These are phyloP conservation scores for Prionchulus punctatus DNA, from an alignment of 2,888 invertebrate genomes.

Conservation along the genomic window DNA sequence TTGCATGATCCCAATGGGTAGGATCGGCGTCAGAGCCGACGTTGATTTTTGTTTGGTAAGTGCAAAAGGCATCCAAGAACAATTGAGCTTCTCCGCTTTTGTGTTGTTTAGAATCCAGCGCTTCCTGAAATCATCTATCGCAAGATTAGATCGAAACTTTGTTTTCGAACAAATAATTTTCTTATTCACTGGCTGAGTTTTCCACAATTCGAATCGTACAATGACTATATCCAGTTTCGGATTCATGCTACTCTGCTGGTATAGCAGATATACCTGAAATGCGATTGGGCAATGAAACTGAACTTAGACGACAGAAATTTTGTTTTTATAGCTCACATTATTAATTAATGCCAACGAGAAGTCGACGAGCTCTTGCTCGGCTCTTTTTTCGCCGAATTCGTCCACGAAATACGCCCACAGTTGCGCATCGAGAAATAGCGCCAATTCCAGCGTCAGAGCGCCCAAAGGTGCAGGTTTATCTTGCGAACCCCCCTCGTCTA, in stretches of 20 bases:
- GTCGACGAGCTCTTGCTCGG: conserved; percentile 28
- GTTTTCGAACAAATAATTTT: neutral
- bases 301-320: neutral
- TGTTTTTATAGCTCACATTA: conserved; percentile 18
- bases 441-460: conserved; percentile 27
- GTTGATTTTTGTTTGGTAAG: conserved; percentile 19
- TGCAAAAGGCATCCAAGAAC: conserved; percentile 27
- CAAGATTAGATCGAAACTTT: neutral
- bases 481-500: neutral
- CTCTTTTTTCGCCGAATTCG: conserved; percentile 19
- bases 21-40: conserved; percentile 15
- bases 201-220: conserved; percentile 30
- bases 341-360: conserved; percentile 30
- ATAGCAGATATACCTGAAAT: conserved; percentile 21
- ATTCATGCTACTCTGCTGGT: conserved; percentile 24
- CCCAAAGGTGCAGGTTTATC: neutral
- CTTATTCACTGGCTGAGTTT: conserved; percentile 23
- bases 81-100: conserved; percentile 30
- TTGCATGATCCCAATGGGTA: conserved; percentile 31
- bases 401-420: conserved; percentile 26
- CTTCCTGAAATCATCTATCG: conserved; percentile 16
- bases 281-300: neutral
- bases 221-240: conserved; percentile 29
- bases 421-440: conserved; percentile 26
- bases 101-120: conserved; percentile 22